Evolutionary conservation across 2,888 invertebrate genomes (phyloP), one percentile per base, ranked within the genome.

Genomic region (Bunonema sp.): DNA sequence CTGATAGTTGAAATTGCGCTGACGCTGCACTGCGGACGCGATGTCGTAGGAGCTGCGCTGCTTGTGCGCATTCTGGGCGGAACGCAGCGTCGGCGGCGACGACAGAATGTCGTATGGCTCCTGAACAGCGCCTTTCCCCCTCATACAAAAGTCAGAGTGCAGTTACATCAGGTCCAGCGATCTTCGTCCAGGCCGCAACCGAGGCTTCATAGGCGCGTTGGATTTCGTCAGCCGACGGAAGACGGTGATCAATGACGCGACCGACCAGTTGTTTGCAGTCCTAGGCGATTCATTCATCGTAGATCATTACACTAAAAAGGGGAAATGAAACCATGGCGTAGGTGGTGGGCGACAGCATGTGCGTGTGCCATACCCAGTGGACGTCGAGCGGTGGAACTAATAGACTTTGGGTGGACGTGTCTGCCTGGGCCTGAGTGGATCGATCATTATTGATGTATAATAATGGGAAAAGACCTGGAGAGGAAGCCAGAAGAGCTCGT

Each of bases 331-430:
- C n/a, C n/a, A n/a, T n/a, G n/a, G n/a, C n/a, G n/a, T n/a, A n/a
- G n/a, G n/a, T n/a, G n/a, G n/a, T n/a, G n/a, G n/a, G n/a, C n/a
- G n/a, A n/a, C 21, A 62, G 43, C 62, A 62, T 62, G 39, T 62
- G 57, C 30, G 69, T 69, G 48, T 73, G 72, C 73, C 74, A 74
- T 4, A 73, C 61, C 74, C 74, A 74, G 44, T 73, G 71, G 12
- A 74, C 70, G 49, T 74, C 73, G 23, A 73, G 44, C 10, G 74
- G 74, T 2, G 74, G 72, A n/a, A 70, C n/a, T n/a, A n/a, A n/a
- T n/a, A n/a, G n/a, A n/a, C n/a, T n/a, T n/a, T n/a, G n/a, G n/a
- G n/a, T n/a, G n/a, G n/a, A n/a, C n/a, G n/a, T n/a, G n/a, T n/a
- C n/a, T n/a, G n/a, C n/a, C n/a, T n/a, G n/a, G n/a, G n/a, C n/a